A percentile compares a stretch with the other conserved stretches of the same genome.
These are phyloP conservation scores for Tetrapedia diversipes DNA, from an alignment of 2,888 invertebrate genomes.

Conservation along the genomic window DNA sequence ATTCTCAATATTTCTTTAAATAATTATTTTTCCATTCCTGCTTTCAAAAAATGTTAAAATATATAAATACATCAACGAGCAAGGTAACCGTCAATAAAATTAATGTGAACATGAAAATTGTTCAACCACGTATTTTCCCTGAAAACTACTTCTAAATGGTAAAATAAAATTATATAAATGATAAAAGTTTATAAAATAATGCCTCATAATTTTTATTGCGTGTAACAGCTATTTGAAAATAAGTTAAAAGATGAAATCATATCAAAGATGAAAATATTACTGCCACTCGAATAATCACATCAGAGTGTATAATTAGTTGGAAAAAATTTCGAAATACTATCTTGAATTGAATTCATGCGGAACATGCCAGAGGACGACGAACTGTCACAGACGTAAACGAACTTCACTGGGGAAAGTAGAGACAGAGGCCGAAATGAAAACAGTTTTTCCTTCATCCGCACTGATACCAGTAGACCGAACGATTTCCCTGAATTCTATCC, in stretches of 20 bases:
- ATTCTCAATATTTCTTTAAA: no score
- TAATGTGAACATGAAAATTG: no score
- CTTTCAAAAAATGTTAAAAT: no score
- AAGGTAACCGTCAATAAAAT: no score
- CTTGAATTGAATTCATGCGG: constrained; percentile 30
- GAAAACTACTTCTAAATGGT: no score
- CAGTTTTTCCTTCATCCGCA: constrained; percentile 3
- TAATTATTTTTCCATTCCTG: no score
- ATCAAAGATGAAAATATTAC: not conserved
- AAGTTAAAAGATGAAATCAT: not conserved
- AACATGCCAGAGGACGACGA: constrained; percentile 40
- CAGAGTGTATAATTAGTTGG: not conserved
- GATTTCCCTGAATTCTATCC: not conserved
- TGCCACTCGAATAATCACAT: not conserved
- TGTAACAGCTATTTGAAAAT: not conserved
- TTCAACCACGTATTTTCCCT: no score
- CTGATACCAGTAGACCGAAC: not conserved
- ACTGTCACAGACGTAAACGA: constrained; percentile 45
- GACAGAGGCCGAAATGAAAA: constrained; percentile 28
- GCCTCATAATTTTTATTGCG: no score
- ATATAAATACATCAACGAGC: no score
- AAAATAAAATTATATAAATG: no score
- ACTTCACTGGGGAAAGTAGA: constrained; percentile 47
- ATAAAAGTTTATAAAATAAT: no score
- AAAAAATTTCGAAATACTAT: constrained; percentile 10